Evolutionary conservation across 2,797 vertebrate species (phyloP).

Genomic region (Pseudochirops cupreus): DNA sequence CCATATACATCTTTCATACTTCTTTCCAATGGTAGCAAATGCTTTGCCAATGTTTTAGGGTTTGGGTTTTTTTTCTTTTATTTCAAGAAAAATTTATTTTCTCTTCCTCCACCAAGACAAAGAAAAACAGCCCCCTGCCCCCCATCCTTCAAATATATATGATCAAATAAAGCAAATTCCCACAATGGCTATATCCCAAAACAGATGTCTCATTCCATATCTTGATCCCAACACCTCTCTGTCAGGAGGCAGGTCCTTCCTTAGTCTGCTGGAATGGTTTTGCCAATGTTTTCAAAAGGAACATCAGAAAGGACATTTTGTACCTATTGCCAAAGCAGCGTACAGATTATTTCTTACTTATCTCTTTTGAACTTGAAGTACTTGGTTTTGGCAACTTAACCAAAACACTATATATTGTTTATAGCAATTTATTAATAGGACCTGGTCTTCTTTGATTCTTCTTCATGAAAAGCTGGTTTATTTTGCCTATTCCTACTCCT

Average conservation of each 20-base stretch:
- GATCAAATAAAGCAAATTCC: neutral
- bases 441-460: slow-evolving; percentile 53
- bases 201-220: neutral
- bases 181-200: neutral
- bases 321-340: slow-evolving; percentile 7
- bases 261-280: neutral
- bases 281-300: neutral
- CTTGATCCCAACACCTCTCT: neutral
- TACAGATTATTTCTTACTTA: slow-evolving; percentile 25
- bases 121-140: neutral
- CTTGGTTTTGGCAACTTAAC: slow-evolving; percentile 64
- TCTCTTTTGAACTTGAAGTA: slow-evolving; percentile 60
- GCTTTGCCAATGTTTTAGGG: slow-evolving; percentile 41
- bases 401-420: slow-evolving; percentile 63
- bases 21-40: neutral
- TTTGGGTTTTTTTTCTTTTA: neutral
- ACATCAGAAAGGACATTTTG: slow-evolving; percentile 60
- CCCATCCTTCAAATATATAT: neutral
- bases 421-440: slow-evolving; percentile 62
- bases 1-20: neutral
- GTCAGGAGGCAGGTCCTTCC: neutral
- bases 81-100: neutral
- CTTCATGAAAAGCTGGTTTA: slow-evolving; percentile 41
- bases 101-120: neutral
- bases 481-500: slow-evolving; percentile 34